These are phyloP conservation scores for Enteromius fasciolatus DNA, from an alignment of 2,797 vertebrate genomes.

Conservation along the genomic window DNA sequence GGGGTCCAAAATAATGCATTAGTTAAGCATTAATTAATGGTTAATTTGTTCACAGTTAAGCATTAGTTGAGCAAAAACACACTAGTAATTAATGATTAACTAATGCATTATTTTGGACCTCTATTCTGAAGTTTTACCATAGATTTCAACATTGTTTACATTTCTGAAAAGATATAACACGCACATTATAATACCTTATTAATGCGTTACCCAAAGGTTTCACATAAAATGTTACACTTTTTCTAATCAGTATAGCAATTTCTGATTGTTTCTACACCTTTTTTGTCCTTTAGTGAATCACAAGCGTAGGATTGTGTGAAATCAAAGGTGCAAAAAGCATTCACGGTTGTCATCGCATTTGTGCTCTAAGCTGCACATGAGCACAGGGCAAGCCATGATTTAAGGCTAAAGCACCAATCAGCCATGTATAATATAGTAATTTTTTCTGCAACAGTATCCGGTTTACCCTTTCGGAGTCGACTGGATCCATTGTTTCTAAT, in stretches of 20 bases:
- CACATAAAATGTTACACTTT: background rate
- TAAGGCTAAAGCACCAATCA: constrained; percentile 32
- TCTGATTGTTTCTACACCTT: background rate
- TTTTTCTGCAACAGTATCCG: constrained; percentile 24
- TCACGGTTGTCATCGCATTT: constrained; percentile 1
- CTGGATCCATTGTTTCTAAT: constrained; percentile 52
- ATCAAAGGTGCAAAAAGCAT: background rate
- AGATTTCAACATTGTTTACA: background rate
- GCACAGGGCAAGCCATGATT: constrained; percentile 15
- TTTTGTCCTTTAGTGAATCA: background rate
- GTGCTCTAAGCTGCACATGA: constrained; percentile 19
- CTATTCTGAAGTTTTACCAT: too few relatives aligned
- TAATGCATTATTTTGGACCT: too few relatives aligned
- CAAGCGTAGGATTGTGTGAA: background rate
- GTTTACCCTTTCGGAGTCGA: constrained; percentile 35
- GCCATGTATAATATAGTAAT: constrained; percentile 39
- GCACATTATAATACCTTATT: background rate
- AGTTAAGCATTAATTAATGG: too few relatives aligned
- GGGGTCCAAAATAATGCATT: too few relatives aligned
- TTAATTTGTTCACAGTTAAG: too few relatives aligned
- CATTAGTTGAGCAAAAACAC: too few relatives aligned
- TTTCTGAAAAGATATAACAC: background rate
- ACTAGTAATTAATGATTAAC: too few relatives aligned
- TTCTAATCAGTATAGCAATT: background rate
- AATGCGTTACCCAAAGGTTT: background rate